Percentiles rank a stretch among this genome's conserved stretches.
These are phyloP conservation scores for Leptura quadrifasciata DNA, from an alignment of 2,888 invertebrate species.

Conservation along the genomic window DNA sequence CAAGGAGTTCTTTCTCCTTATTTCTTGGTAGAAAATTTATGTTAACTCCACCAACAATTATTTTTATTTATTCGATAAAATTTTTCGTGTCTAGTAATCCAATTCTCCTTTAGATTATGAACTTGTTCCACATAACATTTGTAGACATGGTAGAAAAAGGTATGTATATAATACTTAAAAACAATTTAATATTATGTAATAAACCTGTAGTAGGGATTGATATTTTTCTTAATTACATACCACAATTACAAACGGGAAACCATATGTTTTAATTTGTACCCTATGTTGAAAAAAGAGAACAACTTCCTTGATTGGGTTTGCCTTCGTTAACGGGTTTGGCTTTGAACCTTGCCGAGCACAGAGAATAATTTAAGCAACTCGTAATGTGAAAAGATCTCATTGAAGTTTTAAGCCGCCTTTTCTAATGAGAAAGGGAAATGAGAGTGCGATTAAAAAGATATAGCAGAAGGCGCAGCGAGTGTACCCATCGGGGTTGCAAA, in stretches of 20 bases:
- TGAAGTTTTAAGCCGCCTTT: slow-evolving; percentile 23
- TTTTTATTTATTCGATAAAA: too few relatives aligned
- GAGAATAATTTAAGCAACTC: slow-evolving; percentile 28
- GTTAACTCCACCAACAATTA: too few relatives aligned
- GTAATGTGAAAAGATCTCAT: slow-evolving; percentile 36
- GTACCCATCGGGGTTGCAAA: slow-evolving; percentile 37
- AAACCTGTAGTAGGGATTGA: too few relatives aligned
- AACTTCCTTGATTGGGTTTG: slow-evolving; percentile 12
- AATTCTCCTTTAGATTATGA: too few relatives aligned
- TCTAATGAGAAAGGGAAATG: slow-evolving; percentile 43
- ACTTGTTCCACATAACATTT: too few relatives aligned
- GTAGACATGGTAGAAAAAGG: too few relatives aligned
- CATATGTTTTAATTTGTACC: background rate
- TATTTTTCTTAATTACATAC: background rate
- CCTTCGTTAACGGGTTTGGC: slow-evolving; percentile 22
- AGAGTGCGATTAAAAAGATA: slow-evolving; percentile 54
- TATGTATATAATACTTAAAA: too few relatives aligned
- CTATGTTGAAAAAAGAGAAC: background rate
- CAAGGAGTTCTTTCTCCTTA: too few relatives aligned
- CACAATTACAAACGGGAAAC: background rate
- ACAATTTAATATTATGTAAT: too few relatives aligned
- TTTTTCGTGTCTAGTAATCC: too few relatives aligned
- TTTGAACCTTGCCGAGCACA: background rate
- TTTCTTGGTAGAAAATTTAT: too few relatives aligned
- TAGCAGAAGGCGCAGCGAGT: slow-evolving; percentile 29